These are phyloP conservation scores for Fundulus diaphanus DNA, from an alignment of 2,797 vertebrate species.

Conservation along the genomic window DNA sequence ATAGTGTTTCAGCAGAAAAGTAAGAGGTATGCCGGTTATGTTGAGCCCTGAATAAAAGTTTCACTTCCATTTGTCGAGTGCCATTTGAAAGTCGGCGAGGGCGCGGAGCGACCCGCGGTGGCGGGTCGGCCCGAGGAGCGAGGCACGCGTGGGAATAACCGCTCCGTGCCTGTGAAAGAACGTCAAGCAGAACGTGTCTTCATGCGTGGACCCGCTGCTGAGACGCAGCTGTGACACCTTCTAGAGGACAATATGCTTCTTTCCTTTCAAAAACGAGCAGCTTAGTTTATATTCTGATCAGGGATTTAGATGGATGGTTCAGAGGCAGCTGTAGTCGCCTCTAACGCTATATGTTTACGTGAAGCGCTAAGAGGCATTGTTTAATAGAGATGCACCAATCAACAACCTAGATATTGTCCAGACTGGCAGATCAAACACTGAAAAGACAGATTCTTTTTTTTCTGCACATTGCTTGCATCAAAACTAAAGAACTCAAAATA, in stretches of 20 bases:
- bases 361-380: background rate
- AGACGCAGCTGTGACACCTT: background rate
- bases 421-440: background rate
- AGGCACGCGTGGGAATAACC: constrained; percentile 26
- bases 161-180: constrained; percentile 27
- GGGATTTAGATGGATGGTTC: background rate
- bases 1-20: constrained; percentile 60
- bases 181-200: constrained; percentile 27
- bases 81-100: constrained; percentile 46
- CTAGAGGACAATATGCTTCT: constrained; percentile 2
- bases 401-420: background rate
- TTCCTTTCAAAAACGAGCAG: constrained; percentile 16
- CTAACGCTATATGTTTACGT: background rate
- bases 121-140: constrained; percentile 25
- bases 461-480: background rate
- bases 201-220: constrained; percentile 16
- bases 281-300: constrained; percentile 13
- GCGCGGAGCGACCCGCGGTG: constrained; percentile 11
- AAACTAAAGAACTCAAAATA: background rate
- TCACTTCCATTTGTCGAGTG: constrained; percentile 31
- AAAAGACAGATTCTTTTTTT: background rate
- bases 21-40: constrained; percentile 73
- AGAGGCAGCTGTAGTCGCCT: background rate
- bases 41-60: constrained; percentile 67
- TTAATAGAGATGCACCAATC: background rate